Evolutionary conservation across 2,113 vertebrate species (phyloP).

Genomic region (Camelus bactrianus): DNA sequence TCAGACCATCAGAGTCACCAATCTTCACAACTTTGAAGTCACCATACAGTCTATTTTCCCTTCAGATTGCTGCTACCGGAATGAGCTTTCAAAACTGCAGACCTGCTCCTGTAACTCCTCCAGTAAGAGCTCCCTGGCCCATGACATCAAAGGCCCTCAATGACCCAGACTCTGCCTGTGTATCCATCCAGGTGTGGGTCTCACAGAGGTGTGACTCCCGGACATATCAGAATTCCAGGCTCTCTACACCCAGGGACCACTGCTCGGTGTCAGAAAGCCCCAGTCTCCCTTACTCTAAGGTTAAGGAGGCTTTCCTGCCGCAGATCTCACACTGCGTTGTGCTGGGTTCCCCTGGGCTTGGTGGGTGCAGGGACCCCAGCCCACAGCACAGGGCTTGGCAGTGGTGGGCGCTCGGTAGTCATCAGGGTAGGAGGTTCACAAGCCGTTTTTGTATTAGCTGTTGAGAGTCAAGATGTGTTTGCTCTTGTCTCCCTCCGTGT

Average conservation of each 20-base stretch:
- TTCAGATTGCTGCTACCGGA: background rate
- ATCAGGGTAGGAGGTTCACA: background rate
- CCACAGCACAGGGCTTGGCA: background rate
- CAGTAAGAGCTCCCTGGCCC: background rate
- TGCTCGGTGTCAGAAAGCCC: background rate
- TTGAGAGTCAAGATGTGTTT: background rate
- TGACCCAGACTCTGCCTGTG: background rate
- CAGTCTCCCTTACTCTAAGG: background rate
- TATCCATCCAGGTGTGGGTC: too few relatives aligned
- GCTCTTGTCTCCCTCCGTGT: background rate
- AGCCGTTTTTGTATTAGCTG: background rate
- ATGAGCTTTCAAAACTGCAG: background rate
- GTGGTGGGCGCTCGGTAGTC: accelerated
- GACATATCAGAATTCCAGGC: background rate
- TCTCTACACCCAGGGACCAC: background rate
- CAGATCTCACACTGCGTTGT: accelerated
- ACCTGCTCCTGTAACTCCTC: background rate
- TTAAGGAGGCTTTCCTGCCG: background rate
- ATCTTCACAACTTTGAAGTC: background rate
- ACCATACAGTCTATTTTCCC: background rate
- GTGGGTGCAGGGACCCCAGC: background rate
- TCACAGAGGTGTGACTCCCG: background rate
- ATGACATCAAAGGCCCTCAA: background rate
- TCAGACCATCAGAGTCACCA: background rate
- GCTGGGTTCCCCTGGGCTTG: background rate